Conservation (phyloP, 2,888 invertebrate genomes). For the Amblyteles armatorius region DNA sequence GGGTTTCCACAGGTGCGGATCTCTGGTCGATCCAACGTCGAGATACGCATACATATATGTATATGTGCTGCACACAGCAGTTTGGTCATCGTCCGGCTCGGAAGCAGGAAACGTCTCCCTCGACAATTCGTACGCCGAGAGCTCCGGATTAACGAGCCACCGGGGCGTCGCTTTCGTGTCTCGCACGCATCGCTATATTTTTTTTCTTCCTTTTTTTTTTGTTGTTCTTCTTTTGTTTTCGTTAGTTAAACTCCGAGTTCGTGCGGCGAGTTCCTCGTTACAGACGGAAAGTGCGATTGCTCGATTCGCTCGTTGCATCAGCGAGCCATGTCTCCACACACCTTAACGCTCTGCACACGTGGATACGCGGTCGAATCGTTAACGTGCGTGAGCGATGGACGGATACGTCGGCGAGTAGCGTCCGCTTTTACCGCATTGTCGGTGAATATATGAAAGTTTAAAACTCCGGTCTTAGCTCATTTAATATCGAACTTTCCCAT, state of each 20-base stretch:
- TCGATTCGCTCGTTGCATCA: conserved; percentile 61
- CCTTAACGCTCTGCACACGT: not conserved
- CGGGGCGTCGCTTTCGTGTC: conserved; percentile 55
- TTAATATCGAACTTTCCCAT: conserved; percentile 65
- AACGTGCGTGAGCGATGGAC: conserved; percentile 17
- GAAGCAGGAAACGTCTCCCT: conserved; percentile 55
- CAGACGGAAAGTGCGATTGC: conserved; percentile 61
- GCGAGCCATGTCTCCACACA: conserved; percentile 5
- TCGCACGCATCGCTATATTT: conserved; percentile 37
- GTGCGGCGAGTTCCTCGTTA: conserved; percentile 22
- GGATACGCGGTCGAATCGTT: not conserved
- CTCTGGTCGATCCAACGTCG: not conserved
- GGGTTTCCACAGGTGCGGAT: not conserved
- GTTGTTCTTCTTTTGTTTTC: not conserved
- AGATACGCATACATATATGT: not conserved
- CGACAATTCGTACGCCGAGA: conserved; percentile 45
- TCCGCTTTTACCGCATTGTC: conserved; percentile 65
- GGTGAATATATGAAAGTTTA: conserved; percentile 64
- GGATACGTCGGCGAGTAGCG: not conserved
- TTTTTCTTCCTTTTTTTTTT: not conserved
- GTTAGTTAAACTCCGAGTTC: not conserved
- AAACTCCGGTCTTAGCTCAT: conserved; percentile 59
- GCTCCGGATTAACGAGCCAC: conserved; percentile 42
- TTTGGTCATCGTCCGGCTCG: conserved; percentile 38
- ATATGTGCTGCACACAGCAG: not conserved